Conservation (phyloP, 30 jellyfish, hydroid and myxozoan genomes). For the Euphysa ruthae region DNA sequence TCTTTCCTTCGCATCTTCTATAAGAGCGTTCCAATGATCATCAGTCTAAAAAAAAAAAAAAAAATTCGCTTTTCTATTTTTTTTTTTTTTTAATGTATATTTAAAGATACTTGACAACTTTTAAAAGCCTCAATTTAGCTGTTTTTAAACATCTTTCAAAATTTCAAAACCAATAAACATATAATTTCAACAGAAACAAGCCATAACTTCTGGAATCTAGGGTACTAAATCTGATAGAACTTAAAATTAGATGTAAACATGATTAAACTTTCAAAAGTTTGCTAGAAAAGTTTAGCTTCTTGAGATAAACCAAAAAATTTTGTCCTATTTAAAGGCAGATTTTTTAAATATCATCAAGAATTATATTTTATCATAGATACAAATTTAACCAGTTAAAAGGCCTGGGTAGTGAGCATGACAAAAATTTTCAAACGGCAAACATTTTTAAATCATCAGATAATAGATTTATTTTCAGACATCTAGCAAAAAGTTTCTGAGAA, state of each 20-base stretch:
- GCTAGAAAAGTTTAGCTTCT: background rate
- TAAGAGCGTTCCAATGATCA: conserved; percentile 73
- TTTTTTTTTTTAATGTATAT: background rate
- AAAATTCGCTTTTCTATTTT: background rate
- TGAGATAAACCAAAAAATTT: background rate
- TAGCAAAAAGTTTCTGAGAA: too few species aligned
- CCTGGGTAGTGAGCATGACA: too few species aligned
- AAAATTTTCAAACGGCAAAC: background rate
- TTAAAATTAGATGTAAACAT: too few species aligned
- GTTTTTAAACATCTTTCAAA: background rate
- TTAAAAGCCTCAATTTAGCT: background rate
- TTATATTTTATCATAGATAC: too few species aligned
- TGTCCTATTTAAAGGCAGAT: too few species aligned
- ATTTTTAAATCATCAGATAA: background rate
- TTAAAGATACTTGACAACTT: too few species aligned
- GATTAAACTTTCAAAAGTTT: background rate
- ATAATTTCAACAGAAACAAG: background rate
- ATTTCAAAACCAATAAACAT: background rate
- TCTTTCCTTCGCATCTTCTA: conserved; percentile 56
- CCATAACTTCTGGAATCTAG: too few species aligned
- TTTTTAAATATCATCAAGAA: too few species aligned
- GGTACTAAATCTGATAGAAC: too few species aligned
- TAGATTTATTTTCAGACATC: too few species aligned
- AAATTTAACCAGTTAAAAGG: too few species aligned
- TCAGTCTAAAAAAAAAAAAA: conserved; percentile 41